Evolutionary conservation across 2,888 invertebrate species (phyloP).

Genomic region (Criorhina ranunculi): DNA sequence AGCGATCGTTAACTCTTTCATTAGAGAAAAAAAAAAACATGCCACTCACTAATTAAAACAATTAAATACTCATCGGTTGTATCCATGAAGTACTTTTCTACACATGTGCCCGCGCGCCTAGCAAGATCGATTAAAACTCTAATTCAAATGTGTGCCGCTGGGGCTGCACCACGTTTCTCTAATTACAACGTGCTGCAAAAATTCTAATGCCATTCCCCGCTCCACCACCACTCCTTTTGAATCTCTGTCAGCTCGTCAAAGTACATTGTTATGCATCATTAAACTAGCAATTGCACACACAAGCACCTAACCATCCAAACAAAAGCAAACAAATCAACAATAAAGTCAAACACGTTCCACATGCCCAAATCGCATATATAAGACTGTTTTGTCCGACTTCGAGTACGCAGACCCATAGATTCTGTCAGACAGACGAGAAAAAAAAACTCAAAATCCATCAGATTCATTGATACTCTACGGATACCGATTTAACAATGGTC

Average conservation of each 20-base stretch:
- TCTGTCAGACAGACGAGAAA: constrained; percentile 17
- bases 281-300: constrained; percentile 30
- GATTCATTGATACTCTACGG: constrained; percentile 62
- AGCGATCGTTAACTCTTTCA: constrained; percentile 32
- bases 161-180: constrained; percentile 43
- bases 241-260: constrained; percentile 10
- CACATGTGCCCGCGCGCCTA: constrained; percentile 1
- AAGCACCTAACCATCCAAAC: constrained; percentile 7
- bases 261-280: constrained; percentile 62
- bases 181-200: constrained; percentile 55
- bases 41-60: constrained; percentile 53
- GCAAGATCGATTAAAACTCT: constrained; percentile 41
- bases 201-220: constrained; percentile 36
- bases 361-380: constrained; percentile 48
- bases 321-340: constrained; percentile 38
- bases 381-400: constrained; percentile 3
- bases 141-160: constrained; percentile 29
- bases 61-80: constrained; percentile 49
- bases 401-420: constrained; percentile 19
- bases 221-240: constrained; percentile 59
- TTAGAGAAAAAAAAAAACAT: constrained; percentile 10
- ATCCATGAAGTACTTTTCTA: constrained; percentile 33
- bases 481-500: constrained; percentile 62
- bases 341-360: constrained; percentile 53
- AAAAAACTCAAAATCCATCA: constrained; percentile 28